Conservation (phyloP, 1,140 invertebrate species). For the Lepidostoma basale region DNA sequence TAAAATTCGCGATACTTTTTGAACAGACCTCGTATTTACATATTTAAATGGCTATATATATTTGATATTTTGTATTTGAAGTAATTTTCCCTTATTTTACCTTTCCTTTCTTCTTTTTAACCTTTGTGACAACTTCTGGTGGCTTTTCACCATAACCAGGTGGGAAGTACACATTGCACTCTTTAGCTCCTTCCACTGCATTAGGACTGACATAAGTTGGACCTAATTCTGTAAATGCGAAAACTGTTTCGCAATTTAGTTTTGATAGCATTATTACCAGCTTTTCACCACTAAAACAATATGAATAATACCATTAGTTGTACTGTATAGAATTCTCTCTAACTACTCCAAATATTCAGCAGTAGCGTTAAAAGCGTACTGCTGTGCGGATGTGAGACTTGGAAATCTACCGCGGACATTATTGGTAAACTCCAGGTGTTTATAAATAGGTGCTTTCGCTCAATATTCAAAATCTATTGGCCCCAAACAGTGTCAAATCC, state of each 20-base stretch:
- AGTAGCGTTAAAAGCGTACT: too few species aligned
- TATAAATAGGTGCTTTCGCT: too few species aligned
- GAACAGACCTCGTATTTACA: too few species aligned
- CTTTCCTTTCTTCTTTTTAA: slow-evolving; percentile 55
- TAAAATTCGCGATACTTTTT: too few species aligned
- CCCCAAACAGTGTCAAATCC: too few species aligned
- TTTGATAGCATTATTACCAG: slow-evolving; percentile 65
- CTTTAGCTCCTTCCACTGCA: slow-evolving; percentile 62
- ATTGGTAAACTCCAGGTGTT: too few species aligned
- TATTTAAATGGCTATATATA: too few species aligned
- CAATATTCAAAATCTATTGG: too few species aligned
- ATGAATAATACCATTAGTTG: neutral
- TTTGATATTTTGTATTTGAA: neutral
- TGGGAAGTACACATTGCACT: slow-evolving; percentile 66
- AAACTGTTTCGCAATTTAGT: slow-evolving; percentile 56
- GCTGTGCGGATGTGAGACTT: too few species aligned
- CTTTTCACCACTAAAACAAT: slow-evolving; percentile 63
- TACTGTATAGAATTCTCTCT: too few species aligned
- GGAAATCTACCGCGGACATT: too few species aligned
- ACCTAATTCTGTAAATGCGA: slow-evolving; percentile 59
- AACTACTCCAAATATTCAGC: too few species aligned
- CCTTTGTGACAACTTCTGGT: slow-evolving; percentile 47
- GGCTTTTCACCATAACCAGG: slow-evolving; percentile 60
- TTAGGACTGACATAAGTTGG: slow-evolving; percentile 67
- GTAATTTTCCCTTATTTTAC: slow-evolving; percentile 3